Evolutionary conservation across 2,113 vertebrate species (phyloP), one percentile per base, ranked within the genome.

Genomic region (Podocnemis expansa): DNA sequence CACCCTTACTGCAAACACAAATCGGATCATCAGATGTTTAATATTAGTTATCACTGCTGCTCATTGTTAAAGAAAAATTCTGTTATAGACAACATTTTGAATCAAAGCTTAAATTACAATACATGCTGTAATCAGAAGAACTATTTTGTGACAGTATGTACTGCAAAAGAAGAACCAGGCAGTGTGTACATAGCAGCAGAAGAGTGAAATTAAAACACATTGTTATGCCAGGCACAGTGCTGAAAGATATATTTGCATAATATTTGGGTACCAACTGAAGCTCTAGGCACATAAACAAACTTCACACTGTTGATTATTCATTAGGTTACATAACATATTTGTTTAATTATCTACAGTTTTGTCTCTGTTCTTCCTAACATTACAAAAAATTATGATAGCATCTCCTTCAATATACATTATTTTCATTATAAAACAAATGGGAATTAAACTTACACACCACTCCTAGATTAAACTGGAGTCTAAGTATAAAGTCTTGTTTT

Each of bases 91-190:
- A 29, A 49, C 22, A 41, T 84, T 89, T 94, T 90, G 55, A 95
- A 94, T 92, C 90, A 94, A 93, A 75, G 55, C 9, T 94, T 86
- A 86, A 92, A 94, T 90, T 93, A 90, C 2, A 89, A 75, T 51
- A 60, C 79, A 86, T 27, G 13, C 49, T 78, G 82, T 82, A 92
- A 94, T 95, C 75, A 84, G 45, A 89, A 56, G 47, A 85, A 49
- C 79, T 81, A 86, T 73, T 90, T 90, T 92, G 63, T 55, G n/a
- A 49, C 43, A 88, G 73, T 73, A 83, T 12, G 16, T 92, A 49
- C 58, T 70, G 43, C 73, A 90, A 78, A 83, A 90, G 55, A 41
- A 29, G 73, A 45, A 45, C 43, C 41, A 76, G 45, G 25, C 73
- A 45, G 60, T 86, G 38, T 73, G 55, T 80, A 83, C 49, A 86